A percentile compares a stretch with the other conserved stretches of the same genome.
Conservation (phyloP, 2,888 invertebrate genomes). For the Heliothis peltigera region DNA sequence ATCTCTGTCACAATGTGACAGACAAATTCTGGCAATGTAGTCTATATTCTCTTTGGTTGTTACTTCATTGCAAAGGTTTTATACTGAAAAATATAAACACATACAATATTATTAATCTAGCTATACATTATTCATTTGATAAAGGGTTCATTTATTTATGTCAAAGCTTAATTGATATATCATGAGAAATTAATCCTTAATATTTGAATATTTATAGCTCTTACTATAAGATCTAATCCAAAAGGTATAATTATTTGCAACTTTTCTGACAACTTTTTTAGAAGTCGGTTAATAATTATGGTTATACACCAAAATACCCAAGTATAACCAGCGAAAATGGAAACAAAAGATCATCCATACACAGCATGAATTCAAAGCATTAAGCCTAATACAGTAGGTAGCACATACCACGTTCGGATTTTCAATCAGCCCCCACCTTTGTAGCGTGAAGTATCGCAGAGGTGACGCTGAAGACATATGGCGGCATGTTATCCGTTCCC, state of each 20-base stretch:
- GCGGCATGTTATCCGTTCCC: slow-evolving; percentile 67
- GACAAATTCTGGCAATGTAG: slow-evolving; percentile 70
- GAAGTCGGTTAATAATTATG: no score
- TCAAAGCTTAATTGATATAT: not conserved
- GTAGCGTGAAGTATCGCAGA: slow-evolving; percentile 65
- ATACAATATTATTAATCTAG: not conserved
- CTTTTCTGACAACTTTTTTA: not conserved
- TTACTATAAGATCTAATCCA: not conserved
- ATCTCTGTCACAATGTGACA: slow-evolving; percentile 78
- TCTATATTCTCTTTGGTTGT: not conserved
- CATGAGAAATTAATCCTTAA: slow-evolving; percentile 10
- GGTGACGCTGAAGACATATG: slow-evolving; percentile 69
- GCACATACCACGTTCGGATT: slow-evolving; percentile 62
- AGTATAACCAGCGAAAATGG: not conserved
- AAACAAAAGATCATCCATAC: not conserved
- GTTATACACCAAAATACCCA: no score
- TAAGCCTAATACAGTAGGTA: slow-evolving; percentile 58
- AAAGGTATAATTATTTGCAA: not conserved
- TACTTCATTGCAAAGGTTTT: slow-evolving; percentile 42
- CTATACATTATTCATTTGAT: not conserved
- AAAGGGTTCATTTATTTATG: not conserved
- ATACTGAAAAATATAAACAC: not conserved
- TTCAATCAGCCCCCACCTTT: slow-evolving; percentile 72
- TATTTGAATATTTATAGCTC: no score
- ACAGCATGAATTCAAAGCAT: slow-evolving; percentile 42